Evolutionary conservation across 2,113 vertebrate species (phyloP), one percentile per base, ranked within the genome.

Genomic region (Amphiprion percula): DNA sequence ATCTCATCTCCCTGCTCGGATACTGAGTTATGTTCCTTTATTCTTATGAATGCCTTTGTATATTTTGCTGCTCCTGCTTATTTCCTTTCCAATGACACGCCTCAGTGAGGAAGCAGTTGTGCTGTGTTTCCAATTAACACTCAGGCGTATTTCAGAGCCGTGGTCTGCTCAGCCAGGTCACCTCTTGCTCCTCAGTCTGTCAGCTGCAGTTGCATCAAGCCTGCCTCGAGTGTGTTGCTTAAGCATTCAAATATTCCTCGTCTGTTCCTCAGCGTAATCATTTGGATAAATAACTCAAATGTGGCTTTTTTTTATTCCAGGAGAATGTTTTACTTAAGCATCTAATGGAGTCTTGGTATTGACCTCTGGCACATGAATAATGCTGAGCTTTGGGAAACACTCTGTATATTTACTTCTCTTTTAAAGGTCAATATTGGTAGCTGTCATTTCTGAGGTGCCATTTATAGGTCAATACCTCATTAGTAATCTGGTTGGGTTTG

Each of bases 381-480:
- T 1, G 39, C 16, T 33, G 44, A 55, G 82, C 80, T 79, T 86
- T 75, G 63, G 80, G 81, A 87, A 61, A 74, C 56, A 39, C 69
- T 82, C 66, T 80, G 88, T 85, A 68, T 88, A 88, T 90, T 85
- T 85, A 85, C 87, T 89, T 76, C 54, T 79, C 66, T 61, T 52
- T 79, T 70, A 90, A 93, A 91, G 88, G 90, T 90, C 92, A 90
- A 74, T 85, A 71, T 88, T 88, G 74, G 87, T 79, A 70, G 70
- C 81, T 83, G 87, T 88, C 86, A 88, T 91, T 86, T 90, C 77
- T 86, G 78, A 86, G 81, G 88, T 82, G 85, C 79, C 86, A 87
- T 90, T 90, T 89, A 90, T 90, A 89, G 90, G 90, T 90, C 91
- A 90, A 81, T 85, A 77, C 58, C 87, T 91, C 85, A 92, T 90